Evolutionary conservation across 35 echinoderm and acorn worm species (phyloP).

Genomic region (Heliocidaris tuberculata): DNA sequence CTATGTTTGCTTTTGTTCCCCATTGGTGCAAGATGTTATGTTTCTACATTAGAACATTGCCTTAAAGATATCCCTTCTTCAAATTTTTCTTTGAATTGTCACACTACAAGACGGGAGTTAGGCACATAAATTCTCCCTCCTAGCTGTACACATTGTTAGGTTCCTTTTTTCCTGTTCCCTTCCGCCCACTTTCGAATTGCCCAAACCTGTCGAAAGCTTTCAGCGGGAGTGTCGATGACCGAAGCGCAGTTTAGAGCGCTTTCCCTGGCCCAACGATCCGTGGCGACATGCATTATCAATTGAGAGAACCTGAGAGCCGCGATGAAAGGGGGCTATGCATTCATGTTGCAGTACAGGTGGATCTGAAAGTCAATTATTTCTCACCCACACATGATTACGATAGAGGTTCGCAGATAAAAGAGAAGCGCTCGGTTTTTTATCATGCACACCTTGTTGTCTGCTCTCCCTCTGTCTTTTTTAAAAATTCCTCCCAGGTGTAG

Average conservation of each 20-base stretch:
- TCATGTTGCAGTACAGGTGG: background rate
- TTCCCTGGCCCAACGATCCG: background rate
- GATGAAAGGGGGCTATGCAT: background rate
- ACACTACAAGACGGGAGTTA: background rate
- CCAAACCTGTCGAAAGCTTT: background rate
- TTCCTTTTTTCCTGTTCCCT: background rate
- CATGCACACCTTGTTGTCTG: background rate
- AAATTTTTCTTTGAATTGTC: background rate
- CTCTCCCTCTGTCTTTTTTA: background rate
- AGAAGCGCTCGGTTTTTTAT: background rate
- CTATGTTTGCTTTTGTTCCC: too few relatives aligned
- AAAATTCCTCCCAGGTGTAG: background rate
- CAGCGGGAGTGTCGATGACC: background rate
- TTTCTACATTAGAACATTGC: background rate
- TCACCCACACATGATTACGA: background rate
- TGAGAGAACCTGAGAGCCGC: background rate
- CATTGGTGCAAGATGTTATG: background rate
- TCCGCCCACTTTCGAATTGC: background rate
- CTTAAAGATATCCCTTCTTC: background rate
- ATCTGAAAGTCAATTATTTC: constrained; percentile 14
- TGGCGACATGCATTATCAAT: constrained; percentile 1
- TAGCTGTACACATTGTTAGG: background rate
- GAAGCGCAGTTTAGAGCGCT: background rate
- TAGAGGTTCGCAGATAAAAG: background rate
- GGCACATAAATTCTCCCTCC: background rate